These are phyloP conservation scores for Luscinia megarhynchos DNA, from an alignment of 2,797 vertebrate species.

Conservation along the genomic window DNA sequence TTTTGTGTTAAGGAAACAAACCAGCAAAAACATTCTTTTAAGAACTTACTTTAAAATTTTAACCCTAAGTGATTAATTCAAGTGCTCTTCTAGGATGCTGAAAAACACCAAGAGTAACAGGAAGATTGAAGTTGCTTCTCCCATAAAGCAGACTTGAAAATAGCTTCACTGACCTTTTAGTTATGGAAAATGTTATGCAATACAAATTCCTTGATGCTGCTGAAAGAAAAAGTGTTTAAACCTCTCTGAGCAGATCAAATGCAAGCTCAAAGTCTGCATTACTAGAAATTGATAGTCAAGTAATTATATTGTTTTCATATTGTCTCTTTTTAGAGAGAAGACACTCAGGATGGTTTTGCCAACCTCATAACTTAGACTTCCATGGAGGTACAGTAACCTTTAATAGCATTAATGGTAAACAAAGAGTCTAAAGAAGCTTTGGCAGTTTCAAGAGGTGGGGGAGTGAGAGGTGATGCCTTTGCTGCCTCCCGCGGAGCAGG, in stretches of 20 bases:
- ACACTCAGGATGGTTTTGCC: neutral
- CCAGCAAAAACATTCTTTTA: neutral
- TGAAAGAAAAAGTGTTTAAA: neutral
- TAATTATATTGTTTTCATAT: neutral
- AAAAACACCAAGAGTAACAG: neutral
- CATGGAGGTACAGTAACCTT: neutral
- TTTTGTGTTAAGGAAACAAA: conserved; percentile 3
- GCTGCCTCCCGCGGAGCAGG: neutral
- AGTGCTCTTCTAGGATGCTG: neutral
- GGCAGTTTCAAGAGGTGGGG: neutral
- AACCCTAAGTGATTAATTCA: neutral
- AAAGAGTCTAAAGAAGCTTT: neutral
- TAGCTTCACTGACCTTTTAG: neutral
- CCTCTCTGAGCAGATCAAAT: neutral
- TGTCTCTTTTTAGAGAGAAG: neutral
- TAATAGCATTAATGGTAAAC: rapidly evolving
- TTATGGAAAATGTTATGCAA: neutral
- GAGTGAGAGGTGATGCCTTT: neutral
- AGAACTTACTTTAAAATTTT: neutral
- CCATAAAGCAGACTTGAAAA: neutral
- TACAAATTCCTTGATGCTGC: neutral
- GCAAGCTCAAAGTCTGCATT: neutral
- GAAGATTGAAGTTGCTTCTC: neutral
- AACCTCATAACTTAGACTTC: neutral
- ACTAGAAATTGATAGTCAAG: neutral